Evolutionary conservation across 2,113 vertebrate genomes (phyloP), one percentile per base, ranked within the genome.

Genomic region (Thunnus maccoyii): DNA sequence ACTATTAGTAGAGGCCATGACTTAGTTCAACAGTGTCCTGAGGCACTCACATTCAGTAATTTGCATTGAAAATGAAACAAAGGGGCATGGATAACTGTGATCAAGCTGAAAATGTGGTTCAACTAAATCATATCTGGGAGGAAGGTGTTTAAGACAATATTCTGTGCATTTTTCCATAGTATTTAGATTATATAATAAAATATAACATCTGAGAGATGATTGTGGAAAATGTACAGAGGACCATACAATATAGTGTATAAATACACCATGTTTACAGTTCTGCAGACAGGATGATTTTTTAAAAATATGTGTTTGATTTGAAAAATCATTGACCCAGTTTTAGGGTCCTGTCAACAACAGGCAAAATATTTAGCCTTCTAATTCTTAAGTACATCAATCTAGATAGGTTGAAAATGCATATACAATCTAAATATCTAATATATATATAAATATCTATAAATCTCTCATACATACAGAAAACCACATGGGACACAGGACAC

Each of bases 11-110:
- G 22, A 48, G 32, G 71, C 61, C 54, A 55, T 46, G 70, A 69
- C 47, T 71, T 54, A 15, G 60, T 84, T 79, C 73, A 72, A 3
- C 55, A 51, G n/a, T 77, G 65, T 79, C 87, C 61, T 41, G 50
- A 56, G 60, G 81, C 78, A 15, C 25, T 79, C 50, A 27, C n/a
- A 27, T 57, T 20, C n/a, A 66, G 25, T 41, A 30, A 82, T 78
- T 73, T 86, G 63, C 44, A 80, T 20, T 50, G 52, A 64, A 77
- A 82, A 63, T 32, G 32, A 74, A 50, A 72, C 71, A 83, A 15
- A 11, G 44, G 67, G 10, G 27, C 41, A 30, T 25, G 20, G 30
- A 63, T 36, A 67, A 47, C 27, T 76, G 52, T 41, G 50, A 72
- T 72, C 7, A 73, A 32, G 78, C 27, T 77, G 68, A 56, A 57